Conservation (phyloP, 2,888 invertebrate genomes). For the Hemicrepidius hirtus region DNA sequence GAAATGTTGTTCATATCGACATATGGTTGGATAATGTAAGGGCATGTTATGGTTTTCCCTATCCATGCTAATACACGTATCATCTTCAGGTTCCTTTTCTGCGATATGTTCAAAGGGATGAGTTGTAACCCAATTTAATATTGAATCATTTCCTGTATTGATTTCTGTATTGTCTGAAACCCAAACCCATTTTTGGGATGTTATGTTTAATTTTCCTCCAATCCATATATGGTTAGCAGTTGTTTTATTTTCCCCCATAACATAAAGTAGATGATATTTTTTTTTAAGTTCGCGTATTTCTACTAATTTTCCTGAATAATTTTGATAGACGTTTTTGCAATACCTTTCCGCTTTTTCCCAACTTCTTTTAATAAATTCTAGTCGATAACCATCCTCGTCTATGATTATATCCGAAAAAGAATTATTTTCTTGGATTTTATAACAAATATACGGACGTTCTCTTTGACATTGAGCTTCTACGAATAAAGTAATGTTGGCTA, state of each 20-base stretch:
- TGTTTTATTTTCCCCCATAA: constrained; percentile 37
- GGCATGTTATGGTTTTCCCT: constrained; percentile 23
- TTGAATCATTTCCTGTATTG: neutral
- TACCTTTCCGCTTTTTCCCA: neutral
- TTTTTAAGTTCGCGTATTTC: neutral
- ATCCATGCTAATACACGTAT: constrained; percentile 20
- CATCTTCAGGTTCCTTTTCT: neutral
- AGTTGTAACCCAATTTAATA: constrained; percentile 17
- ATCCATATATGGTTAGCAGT: constrained; percentile 40
- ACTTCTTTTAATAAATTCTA: constrained; percentile 49
- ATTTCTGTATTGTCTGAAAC: neutral
- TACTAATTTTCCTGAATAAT: neutral
- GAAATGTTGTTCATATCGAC: constrained; percentile 3
- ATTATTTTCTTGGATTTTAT: neutral
- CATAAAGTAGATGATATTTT: neutral
- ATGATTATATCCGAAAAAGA: constrained; percentile 20
- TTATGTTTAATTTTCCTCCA: constrained; percentile 13
- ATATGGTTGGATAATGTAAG: constrained; percentile 16
- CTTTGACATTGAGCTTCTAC: constrained; percentile 20
- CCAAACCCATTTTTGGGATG: neutral
- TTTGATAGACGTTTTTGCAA: neutral
- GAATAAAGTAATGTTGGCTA: constrained; percentile 16
- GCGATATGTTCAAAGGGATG: neutral
- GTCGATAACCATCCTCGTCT: constrained; percentile 30
- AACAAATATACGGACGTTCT: constrained; percentile 10